phyloP scores from a whole-genome alignment of 2,797 vertebrate species.

The Malacoraja senta region DNA sequence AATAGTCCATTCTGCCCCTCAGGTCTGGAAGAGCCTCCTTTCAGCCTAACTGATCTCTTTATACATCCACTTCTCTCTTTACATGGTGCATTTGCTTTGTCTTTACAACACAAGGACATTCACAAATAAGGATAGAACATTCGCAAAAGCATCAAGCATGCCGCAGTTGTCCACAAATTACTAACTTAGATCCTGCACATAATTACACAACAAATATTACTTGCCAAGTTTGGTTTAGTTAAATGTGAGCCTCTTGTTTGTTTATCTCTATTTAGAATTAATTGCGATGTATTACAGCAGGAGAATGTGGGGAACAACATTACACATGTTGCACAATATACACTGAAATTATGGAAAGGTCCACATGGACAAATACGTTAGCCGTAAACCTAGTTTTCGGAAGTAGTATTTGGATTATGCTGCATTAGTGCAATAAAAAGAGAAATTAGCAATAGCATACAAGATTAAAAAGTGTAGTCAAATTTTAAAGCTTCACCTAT shows the following conservation, averaged over 20 bases:
- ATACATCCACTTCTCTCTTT: too few relatives aligned
- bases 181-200: too few relatives aligned
- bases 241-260: neutral
- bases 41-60: neutral
- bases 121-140: neutral
- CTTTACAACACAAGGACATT: neutral
- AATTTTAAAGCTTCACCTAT: too few relatives aligned
- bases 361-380: neutral
- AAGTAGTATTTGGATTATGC: neutral
- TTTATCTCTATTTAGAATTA: neutral
- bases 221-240: too few relatives aligned
- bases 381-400: neutral
- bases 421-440: neutral
- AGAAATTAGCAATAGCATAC: neutral
- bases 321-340: neutral
- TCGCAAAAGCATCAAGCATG: neutral
- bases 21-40: neutral
- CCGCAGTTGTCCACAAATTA: neutral
- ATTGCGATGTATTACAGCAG: neutral
- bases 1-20: neutral
- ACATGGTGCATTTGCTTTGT: neutral
- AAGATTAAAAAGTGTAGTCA: neutral
- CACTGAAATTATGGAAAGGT: neutral
- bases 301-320: neutral
- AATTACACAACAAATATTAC: too few relatives aligned